These are phyloP conservation scores for Coracias cyanogaster DNA, from an alignment of 2,797 vertebrate species.

Conservation along the genomic window DNA sequence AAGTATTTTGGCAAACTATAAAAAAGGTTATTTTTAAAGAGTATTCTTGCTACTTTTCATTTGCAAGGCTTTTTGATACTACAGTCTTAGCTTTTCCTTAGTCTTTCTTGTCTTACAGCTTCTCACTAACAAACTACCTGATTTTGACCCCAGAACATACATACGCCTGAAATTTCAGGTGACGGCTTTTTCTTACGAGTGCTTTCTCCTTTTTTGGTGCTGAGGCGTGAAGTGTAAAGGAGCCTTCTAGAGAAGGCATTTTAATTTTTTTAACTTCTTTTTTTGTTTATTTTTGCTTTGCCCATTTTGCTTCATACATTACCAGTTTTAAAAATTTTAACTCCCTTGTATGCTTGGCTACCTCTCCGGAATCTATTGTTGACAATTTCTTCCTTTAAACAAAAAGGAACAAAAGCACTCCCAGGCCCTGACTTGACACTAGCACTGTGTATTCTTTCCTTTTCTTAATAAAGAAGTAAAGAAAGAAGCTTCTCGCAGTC, in stretches of 20 bases:
- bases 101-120: not conserved
- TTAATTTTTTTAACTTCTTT: not conserved
- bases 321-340: not conserved
- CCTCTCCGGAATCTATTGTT: not conserved
- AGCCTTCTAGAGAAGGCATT: not conserved
- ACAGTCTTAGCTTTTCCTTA: not conserved
- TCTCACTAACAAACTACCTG: not conserved
- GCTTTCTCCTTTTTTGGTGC: not conserved
- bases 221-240: not conserved
- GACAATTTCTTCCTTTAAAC: not conserved
- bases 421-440: not conserved
- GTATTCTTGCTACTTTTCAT: not conserved
- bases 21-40: not conserved
- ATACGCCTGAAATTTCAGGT: not conserved
- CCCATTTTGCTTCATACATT: not conserved
- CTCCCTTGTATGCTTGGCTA: not conserved
- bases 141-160: not conserved
- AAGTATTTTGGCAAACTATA: not conserved
- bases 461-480: not conserved
- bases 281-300: not conserved
- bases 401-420: not conserved
- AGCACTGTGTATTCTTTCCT: not conserved
- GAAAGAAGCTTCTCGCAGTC: not conserved
- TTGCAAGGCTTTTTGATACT: not conserved
- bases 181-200: not conserved